Evolutionary conservation across 2,797 vertebrate genomes (phyloP), one percentile per base, ranked within the genome.

Genomic region (Mycteria americana): DNA sequence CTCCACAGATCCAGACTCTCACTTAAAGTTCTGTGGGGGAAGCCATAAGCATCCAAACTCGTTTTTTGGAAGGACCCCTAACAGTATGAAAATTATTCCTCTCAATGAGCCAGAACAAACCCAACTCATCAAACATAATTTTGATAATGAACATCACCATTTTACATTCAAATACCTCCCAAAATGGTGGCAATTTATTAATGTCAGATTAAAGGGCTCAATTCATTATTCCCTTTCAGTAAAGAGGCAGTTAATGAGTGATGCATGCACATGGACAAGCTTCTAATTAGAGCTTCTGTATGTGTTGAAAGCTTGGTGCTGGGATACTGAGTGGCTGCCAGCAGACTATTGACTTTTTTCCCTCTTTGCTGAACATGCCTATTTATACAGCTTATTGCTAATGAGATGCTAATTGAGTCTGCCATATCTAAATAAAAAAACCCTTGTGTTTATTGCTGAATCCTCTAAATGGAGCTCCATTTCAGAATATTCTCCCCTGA

Each of bases 171-270:
- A 98, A 98, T 97, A 93, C 91, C 83, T 98, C 93, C 85, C 93
- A 96, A 98, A 98, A 98, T 98, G 95, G 92, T 95, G 89, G 92
- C 89, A 97, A 98, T 98, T 98, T 98, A 97, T 98, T 98, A 98
- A 96, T 69, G 98, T 98, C 98, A 97, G 96, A 97, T 98, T 97
- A 98, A 96, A 97, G 95, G 76, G 79, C 64, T 96, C 73, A 85
- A 72, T 97, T 97, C 97, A 96, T 98, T 97, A 97, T 95, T 98
- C 95, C 70, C 79, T 75, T 93, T 98, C 95, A 98, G 95, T 92
- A 94, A 96, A 97, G 88, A 97, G 97, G 96, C 95, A 97, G 96
- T 95, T 97, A 97, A 97, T 97, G 95, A 97, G 96, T 95, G 95
- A 95, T 94, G 77, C 82, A 80, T 65, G 90, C 86, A 91, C 92